A percentile compares a stretch with the other conserved stretches of the same genome.
Conservation (phyloP, 2,113 vertebrate species). For the Aviceda subcristata region DNA sequence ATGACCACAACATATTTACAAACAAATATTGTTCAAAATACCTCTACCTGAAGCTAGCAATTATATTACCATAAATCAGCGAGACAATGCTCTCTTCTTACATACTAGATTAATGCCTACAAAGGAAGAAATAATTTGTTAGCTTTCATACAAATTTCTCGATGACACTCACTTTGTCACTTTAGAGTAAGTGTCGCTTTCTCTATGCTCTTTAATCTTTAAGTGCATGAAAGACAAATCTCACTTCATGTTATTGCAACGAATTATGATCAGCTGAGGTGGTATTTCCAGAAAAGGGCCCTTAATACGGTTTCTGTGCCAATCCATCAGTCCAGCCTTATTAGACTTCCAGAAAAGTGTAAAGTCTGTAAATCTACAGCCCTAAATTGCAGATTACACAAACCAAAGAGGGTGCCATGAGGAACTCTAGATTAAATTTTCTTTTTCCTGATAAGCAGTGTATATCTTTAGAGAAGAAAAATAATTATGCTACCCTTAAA, state of each 20-base stretch:
- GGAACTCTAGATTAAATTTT: neutral
- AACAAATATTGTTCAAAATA: neutral
- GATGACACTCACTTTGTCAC: neutral
- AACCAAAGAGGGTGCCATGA: neutral
- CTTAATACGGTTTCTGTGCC: neutral
- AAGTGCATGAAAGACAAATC: conserved; percentile 10
- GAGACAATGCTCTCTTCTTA: neutral
- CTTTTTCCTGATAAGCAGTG: neutral
- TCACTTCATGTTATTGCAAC: neutral
- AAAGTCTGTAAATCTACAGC: neutral
- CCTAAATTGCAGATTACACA: neutral
- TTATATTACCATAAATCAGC: neutral
- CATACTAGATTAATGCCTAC: neutral
- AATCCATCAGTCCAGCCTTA: neutral
- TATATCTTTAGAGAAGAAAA: neutral
- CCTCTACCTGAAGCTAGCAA: neutral
- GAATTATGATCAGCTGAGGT: neutral
- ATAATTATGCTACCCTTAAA: neutral
- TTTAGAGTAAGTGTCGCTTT: neutral
- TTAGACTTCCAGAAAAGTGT: neutral
- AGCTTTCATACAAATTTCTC: neutral
- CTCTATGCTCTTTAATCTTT: neutral
- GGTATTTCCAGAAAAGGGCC: neutral
- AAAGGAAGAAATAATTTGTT: neutral
- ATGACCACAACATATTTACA: neutral